A percentile compares a stretch with the other conserved stretches of the same genome.
These are phyloP conservation scores for Enteromius unitaeniatus DNA, from an alignment of 2,797 vertebrate species.

Conservation along the genomic window DNA sequence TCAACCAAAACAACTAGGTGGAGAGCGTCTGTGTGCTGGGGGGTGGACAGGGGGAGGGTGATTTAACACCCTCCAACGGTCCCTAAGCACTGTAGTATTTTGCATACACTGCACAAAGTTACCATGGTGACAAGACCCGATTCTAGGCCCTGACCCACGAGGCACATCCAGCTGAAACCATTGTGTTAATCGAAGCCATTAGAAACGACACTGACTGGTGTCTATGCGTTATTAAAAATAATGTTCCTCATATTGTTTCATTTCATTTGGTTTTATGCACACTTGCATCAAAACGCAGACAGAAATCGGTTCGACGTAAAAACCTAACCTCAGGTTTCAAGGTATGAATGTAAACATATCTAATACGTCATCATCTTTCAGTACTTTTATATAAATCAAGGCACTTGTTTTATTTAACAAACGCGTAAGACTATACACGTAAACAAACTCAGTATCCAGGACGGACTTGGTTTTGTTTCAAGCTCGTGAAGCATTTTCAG, in stretches of 20 bases:
- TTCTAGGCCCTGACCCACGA: constrained; percentile 74
- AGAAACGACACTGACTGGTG: background rate
- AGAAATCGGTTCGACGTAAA: background rate
- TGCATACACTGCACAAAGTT: constrained; percentile 78
- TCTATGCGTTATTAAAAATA: background rate
- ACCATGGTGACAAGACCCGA: constrained; percentile 83
- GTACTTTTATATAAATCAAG: background rate
- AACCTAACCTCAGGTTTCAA: background rate
- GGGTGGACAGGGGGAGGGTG: constrained; percentile 55
- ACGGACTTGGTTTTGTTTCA: background rate
- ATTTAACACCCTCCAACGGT: constrained; percentile 69
- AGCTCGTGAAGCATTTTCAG: background rate
- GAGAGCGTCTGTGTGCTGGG: constrained; percentile 22
- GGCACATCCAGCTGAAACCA: constrained; percentile 58
- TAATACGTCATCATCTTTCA: background rate
- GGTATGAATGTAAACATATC: background rate
- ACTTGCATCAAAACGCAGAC: background rate
- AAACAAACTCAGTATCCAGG: background rate
- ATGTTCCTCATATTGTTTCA: background rate
- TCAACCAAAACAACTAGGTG: constrained; percentile 35
- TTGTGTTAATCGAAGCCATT: constrained; percentile 27
- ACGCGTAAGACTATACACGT: background rate
- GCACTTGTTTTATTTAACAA: background rate
- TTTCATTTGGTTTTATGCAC: background rate
- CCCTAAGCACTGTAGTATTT: constrained; percentile 78